Evolutionary conservation across 2,113 vertebrate species (phyloP).

Genomic region (Acanthisitta chloris): DNA sequence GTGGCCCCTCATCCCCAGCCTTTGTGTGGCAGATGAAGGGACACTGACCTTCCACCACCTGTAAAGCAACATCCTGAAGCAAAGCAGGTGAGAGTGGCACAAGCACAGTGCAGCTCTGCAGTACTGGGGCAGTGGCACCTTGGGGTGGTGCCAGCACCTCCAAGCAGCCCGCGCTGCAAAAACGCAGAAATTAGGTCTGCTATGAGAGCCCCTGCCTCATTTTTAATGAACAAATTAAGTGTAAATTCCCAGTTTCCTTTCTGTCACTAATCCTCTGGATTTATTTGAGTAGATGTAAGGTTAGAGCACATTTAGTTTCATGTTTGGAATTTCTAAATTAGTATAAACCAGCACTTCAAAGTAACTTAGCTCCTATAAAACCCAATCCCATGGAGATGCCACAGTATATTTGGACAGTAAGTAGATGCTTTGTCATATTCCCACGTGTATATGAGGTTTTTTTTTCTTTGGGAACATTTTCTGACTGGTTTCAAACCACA

Average conservation of each 20-base stretch:
- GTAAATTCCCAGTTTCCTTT: slow-evolving; percentile 53
- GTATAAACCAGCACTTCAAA: slow-evolving; percentile 64
- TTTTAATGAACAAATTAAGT: slow-evolving; percentile 43
- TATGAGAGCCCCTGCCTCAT: background rate
- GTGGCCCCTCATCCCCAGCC: accelerated
- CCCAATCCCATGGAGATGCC: slow-evolving; percentile 22
- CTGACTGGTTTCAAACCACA: slow-evolving; percentile 31
- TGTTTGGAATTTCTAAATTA: slow-evolving; percentile 62
- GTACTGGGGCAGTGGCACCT: background rate
- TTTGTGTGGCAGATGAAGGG: accelerated
- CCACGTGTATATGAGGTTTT: slow-evolving; percentile 12
- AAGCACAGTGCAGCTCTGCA: accelerated
- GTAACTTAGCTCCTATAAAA: slow-evolving; percentile 50
- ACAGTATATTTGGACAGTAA: slow-evolving; percentile 56
- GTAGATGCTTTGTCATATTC: slow-evolving; percentile 61
- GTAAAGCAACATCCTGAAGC: background rate
- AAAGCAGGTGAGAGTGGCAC: accelerated
- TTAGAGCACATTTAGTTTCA: slow-evolving; percentile 44
- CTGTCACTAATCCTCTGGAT: slow-evolving; percentile 31
- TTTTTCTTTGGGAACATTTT: slow-evolving; percentile 61
- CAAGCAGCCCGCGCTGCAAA: accelerated
- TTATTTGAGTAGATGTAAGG: slow-evolving; percentile 34
- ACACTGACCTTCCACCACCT: accelerated
- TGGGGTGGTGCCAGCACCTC: background rate
- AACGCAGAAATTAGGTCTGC: background rate